A percentile compares a stretch with the other conserved stretches of the same genome.
Evolutionary conservation across 2,888 invertebrate species (phyloP).

Genomic region (Nematopogon swammerdamellus): DNA sequence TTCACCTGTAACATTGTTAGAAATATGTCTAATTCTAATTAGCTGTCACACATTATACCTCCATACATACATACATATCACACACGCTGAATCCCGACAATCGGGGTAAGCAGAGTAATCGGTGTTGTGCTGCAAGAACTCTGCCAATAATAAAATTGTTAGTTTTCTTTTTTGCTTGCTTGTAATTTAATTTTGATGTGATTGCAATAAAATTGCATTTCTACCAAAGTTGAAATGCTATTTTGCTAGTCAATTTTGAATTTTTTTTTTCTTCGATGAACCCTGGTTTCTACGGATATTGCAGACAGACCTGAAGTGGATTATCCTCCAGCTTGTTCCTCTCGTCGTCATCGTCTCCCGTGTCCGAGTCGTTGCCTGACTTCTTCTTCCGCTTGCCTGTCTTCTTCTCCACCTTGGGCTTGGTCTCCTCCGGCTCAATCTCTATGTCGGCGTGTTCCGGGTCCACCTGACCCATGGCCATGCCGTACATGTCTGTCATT

Average conservation of each 20-base stretch:
- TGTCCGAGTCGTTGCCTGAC: slow-evolving; percentile 42
- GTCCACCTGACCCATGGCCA: slow-evolving; percentile 27
- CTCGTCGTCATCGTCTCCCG: slow-evolving; percentile 51
- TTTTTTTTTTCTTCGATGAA: no score
- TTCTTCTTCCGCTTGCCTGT: slow-evolving; percentile 43
- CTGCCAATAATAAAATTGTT: background rate
- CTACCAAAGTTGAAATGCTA: no score
- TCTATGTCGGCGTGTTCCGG: slow-evolving; percentile 33
- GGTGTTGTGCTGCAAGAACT: no score
- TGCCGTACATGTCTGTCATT: slow-evolving; percentile 36
- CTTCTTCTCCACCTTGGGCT: slow-evolving; percentile 47
- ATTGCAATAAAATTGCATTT: no score
- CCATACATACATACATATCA: no score
- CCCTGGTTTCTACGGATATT: no score
- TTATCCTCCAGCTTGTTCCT: slow-evolving; percentile 68
- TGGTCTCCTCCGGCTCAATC: slow-evolving; percentile 27
- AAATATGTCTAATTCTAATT: no score
- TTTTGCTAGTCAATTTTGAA: no score
- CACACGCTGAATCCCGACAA: no score
- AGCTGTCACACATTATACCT: background rate
- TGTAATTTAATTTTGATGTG: slow-evolving; percentile 3
- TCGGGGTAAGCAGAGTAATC: no score
- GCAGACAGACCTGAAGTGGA: slow-evolving; percentile 57
- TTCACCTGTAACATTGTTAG: slow-evolving; percentile 53
- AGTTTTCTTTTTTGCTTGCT: background rate